Base-by-base conservation (phyloP, 2,113 vertebrate genomes). In the Tachysurus fulvidraco region DNA sequence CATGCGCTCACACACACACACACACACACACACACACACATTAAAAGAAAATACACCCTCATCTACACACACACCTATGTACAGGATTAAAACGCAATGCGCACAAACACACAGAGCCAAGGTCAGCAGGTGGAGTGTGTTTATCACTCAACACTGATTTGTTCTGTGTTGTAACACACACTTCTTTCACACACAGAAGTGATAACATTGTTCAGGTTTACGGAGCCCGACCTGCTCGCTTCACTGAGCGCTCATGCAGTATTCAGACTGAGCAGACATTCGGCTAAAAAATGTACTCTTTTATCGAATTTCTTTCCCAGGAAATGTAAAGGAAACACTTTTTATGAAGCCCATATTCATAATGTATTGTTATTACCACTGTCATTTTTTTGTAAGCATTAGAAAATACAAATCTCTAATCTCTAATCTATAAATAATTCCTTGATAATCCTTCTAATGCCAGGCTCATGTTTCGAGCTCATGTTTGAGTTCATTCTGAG, bases 91-190 rank as follows among this genome's bases (percentile, higher is more conserved):
- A 84, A 73, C 60, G 10, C 69, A 76, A 44, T 19, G 5, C 12
- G 5, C 28, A 73, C n/a, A 28, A n/a, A 69, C 67, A 74, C 67
- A 86, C 5, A 25, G 65, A 62, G 16, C 0, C 55, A 52, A 30
- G 55, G 85, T 82, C 79, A 86, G 79, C n/a, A 73, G 55, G 44
- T 12, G 9, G 25, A 12, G 85, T 65, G 65, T 86, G 54, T 81
- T 86, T 69, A 86, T 81, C 64, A 59, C 28, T 86, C 14, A 14
- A 64, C 71, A 50, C 77, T 86, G 77, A 81, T 57, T 80, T 57
- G 65, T 59, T 44, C 65, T 36, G 52, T 28, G n/a, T 73, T 81
- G 85, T 41, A 67, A 81, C 41, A 46, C 28, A 54, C 85, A 28
- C 25, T 44, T 86, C 13, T 57, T 54, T 64, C 19, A 44, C 30